These are phyloP conservation scores for Lasius platythorax DNA, from an alignment of 2,888 invertebrate species.

Conservation along the genomic window DNA sequence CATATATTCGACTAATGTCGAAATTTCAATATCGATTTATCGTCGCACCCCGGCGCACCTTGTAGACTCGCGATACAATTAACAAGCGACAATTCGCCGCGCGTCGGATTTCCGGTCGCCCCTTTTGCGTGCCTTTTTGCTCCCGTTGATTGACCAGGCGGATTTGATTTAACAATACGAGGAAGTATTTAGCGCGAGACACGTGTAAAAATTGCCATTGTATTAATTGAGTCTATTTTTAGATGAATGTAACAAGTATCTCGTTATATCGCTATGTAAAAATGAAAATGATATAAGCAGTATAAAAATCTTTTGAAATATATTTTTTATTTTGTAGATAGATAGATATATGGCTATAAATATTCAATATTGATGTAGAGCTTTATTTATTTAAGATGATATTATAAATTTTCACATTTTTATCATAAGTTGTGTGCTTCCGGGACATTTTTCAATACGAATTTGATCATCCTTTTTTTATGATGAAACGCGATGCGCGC, in stretches of 20 bases:
- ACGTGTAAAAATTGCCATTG: conserved; percentile 24
- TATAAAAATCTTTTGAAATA: neutral
- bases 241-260: neutral
- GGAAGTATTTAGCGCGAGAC: conserved; percentile 31
- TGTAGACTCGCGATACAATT: conserved; percentile 35
- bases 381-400: neutral
- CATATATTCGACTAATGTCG: conserved; percentile 55
- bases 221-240: conserved; percentile 18
- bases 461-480: conserved; percentile 11
- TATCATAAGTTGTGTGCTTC: neutral
- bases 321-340: neutral
- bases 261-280: neutral
- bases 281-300: neutral
- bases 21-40: conserved; percentile 58
- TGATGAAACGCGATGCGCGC: conserved; percentile 24
- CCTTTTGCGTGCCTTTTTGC: conserved; percentile 29
- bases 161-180: conserved; percentile 49
- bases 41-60: conserved; percentile 30
- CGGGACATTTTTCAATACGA: neutral
- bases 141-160: conserved; percentile 37
- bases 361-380: neutral
- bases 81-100: conserved; percentile 37
- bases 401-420: neutral
- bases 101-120: conserved; percentile 41
- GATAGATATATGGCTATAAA: neutral